Base-by-base conservation (phyloP, 2,888 invertebrate genomes). In the Lysandra bellargus region DNA sequence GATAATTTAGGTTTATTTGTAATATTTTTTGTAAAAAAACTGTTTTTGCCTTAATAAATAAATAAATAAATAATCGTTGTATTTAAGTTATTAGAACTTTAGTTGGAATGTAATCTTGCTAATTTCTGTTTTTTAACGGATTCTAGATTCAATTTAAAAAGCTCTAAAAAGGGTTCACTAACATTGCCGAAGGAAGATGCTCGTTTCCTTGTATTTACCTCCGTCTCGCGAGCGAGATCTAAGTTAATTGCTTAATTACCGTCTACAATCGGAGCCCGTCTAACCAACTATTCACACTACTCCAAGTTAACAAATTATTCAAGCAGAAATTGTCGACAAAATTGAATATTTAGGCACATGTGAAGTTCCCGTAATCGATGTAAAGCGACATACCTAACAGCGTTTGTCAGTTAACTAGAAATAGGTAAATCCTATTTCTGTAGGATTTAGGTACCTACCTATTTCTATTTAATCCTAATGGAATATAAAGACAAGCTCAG, bases 231-330 rank as follows among this genome's bases (percentile, higher is more conserved):
- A 69, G 86, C 86, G 87, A 87, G 87, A 86, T 87, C 86, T 84
- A 84, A 84, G 86, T 86, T 89, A 89, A 91, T 89, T 89, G 88
- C 87, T 88, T 88, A 87, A 89, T 90, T 89, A 90, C 88, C 88
- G 86, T 86, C 85, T 82, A 85, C 87, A 88, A 89, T 89, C 88
- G 85, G 84, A 84, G 83, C 83, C 83, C 80, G 80, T 80, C 82
- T 82, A 78, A 79, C 80, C 80, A 80, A 81, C 79, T 81, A 81
- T 78, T 81, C 82, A 80, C 80, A 78, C 61, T 78, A 79, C 78
- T 79, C 78, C 73, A 73, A 77, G 64, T 57, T 78, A 77, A 37
- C 69, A 77, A 78, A 80, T 80, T 78, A 77, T 76, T 75, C 79
- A 49, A 49, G 23, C 60, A 73, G 44, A 75, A 61, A 60, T 57